Conservation (phyloP, 1,140 invertebrate genomes). For the Orussus abietinus region DNA sequence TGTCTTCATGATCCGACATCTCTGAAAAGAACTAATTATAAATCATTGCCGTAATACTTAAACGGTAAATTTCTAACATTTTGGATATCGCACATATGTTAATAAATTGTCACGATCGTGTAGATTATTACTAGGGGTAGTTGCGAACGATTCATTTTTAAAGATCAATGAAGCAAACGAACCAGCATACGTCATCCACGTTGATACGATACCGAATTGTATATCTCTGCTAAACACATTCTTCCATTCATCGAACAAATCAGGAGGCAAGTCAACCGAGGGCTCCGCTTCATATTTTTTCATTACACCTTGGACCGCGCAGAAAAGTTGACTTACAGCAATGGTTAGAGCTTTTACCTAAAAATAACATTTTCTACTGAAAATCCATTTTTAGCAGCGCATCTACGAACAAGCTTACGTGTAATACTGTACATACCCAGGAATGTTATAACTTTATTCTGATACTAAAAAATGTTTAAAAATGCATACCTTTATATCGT, state of each 20-base stretch:
- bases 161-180: conserved; percentile 15
- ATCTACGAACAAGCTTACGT: too few species aligned
- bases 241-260: conserved; percentile 59
- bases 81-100: too few species aligned
- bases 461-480: neutral
- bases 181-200: conserved; percentile 51
- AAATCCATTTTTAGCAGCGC: too few species aligned
- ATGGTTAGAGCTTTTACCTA: conserved; percentile 52
- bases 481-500: conserved; percentile 45
- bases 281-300: conserved; percentile 46
- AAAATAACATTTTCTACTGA: too few species aligned
- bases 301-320: conserved; percentile 48
- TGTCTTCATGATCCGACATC: conserved; percentile 27
- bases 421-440: too few species aligned
- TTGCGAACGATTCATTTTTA: neutral
- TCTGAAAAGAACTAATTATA: conserved; percentile 19
- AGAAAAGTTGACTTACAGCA: conserved; percentile 54
- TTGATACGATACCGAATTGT: conserved; percentile 51
- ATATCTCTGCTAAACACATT: conserved; percentile 55
- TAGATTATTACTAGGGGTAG: too few species aligned
- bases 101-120: too few species aligned
- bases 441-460: too few species aligned
- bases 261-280: conserved; percentile 45
- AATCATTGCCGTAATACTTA: too few species aligned
- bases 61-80: too few species aligned